Base-by-base conservation (phyloP, 2,888 invertebrate genomes). In the Mythimna pallens region DNA sequence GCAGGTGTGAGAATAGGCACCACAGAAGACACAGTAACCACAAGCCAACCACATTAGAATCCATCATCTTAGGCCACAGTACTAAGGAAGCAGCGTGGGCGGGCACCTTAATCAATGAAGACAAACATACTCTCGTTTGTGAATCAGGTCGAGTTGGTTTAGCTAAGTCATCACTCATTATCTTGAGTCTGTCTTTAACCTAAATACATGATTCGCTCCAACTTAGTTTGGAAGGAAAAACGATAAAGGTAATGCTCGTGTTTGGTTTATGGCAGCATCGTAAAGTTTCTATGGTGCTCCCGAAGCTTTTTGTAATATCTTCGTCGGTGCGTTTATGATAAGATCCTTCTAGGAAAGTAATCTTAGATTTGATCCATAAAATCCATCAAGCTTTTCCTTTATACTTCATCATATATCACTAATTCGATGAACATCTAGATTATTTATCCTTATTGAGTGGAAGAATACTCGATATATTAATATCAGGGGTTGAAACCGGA, bases 151-250 rank as follows among this genome's bases (percentile, higher is more conserved):
- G 71, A 71, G 68, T 69, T 64, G 65, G 70, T 83, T 75, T 63
- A 69, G 81, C 69, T 67, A 83, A 84, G 71, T 83, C 81, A 81
- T 83, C 80, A 50, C 70, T 83, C 80, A 81, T 81, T 73, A 83
- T 70, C 80, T 74, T 4, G 58, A 83, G 61, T 50, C 62, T 65
- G 54, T 63, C 66, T 64, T 59, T 78, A 80, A 73, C 75, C 67
- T 70, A 70, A 80, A 83, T 80, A 80, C 80, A 70, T 68, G 74
- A 65, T 58, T 62, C 64, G 43, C 36, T 54, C 40, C n/a, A 62
- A 67, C 72, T 64, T 59, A 55, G 40, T 65, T 64, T 34, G 43
- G 17, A 57, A 65, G 34, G 34, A 54, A 83, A 83, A 73, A 65
- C 64, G 70, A 80, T 73, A 73, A 80, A 83, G 80, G 83, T 67